These are phyloP conservation scores for Gari tellinella DNA, from an alignment of 2,888 invertebrate genomes.

Conservation along the genomic window DNA sequence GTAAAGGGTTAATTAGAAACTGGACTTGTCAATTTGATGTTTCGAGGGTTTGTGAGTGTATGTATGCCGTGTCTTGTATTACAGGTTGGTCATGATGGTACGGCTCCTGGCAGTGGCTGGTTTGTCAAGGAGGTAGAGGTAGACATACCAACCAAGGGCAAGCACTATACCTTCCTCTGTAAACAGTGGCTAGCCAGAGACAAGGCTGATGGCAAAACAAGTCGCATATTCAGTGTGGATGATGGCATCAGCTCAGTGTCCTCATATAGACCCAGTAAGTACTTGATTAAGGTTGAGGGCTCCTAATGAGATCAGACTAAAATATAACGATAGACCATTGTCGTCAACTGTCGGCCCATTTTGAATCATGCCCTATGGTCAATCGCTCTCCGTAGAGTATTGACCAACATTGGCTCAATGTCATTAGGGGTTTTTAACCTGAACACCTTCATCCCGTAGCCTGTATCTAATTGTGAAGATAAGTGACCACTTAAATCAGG, in stretches of 20 bases:
- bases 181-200: slow-evolving; percentile 83
- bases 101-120: slow-evolving; percentile 82
- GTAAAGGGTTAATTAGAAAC: too few relatives aligned
- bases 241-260: slow-evolving; percentile 80
- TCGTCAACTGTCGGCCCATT: too few relatives aligned
- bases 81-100: slow-evolving; percentile 84
- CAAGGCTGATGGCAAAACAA: slow-evolving; percentile 82
- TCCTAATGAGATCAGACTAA: too few relatives aligned
- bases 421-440: too few relatives aligned
- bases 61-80: too few relatives aligned
- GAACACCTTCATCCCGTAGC: too few relatives aligned
- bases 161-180: slow-evolving; percentile 82
- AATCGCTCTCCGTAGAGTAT: not conserved
- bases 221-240: slow-evolving; percentile 77
- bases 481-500: too few relatives aligned
- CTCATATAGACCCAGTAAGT: slow-evolving; percentile 83
- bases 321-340: too few relatives aligned
- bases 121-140: slow-evolving; percentile 82
- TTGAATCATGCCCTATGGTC: not conserved
- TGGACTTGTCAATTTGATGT: too few relatives aligned
- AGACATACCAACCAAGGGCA: slow-evolving; percentile 83
- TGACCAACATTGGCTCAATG: too few relatives aligned
- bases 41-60: too few relatives aligned
- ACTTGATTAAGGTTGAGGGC: not conserved
- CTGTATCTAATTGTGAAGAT: too few relatives aligned